Evolutionary conservation across 2,113 vertebrate species (phyloP).

Genomic region (Phylloscopus trochilus): DNA sequence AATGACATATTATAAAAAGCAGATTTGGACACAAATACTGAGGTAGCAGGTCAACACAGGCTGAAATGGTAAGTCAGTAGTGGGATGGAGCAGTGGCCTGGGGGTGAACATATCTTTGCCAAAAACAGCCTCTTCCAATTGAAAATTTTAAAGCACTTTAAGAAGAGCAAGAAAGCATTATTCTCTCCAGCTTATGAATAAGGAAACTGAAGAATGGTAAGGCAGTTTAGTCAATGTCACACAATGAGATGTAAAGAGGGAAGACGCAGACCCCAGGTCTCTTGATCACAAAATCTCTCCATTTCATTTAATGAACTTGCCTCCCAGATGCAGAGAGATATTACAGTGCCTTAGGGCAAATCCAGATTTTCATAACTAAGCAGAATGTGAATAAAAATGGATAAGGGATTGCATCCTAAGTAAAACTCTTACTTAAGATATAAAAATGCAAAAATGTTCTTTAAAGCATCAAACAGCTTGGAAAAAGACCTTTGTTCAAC

Average conservation of each 20-base stretch:
- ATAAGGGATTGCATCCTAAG: conserved; percentile 27
- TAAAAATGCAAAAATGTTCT: conserved; percentile 9
- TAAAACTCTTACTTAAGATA: conserved; percentile 16
- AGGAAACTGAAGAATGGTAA: neutral
- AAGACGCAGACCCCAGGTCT: neutral
- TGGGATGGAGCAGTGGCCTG: rapidly evolving
- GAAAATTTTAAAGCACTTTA: neutral
- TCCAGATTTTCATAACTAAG: conserved; percentile 29
- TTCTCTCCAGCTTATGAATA: neutral
- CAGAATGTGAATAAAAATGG: conserved; percentile 19
- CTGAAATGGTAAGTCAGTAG: neutral
- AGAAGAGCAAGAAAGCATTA: neutral
- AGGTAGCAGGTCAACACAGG: neutral
- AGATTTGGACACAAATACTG: neutral
- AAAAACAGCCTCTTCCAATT: neutral
- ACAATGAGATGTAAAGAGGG: neutral
- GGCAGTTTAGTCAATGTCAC: neutral
- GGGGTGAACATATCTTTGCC: neutral
- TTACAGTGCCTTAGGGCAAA: conserved; percentile 12
- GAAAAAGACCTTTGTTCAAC: neutral
- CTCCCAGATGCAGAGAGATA: conserved; percentile 13
- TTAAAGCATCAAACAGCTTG: neutral
- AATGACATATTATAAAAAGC: neutral
- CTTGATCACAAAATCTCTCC: conserved; percentile 2
- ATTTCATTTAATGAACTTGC: conserved; percentile 19